These are phyloP conservation scores for Schizopygopsis malacanthus DNA, from an alignment of 2,797 vertebrate genomes.

Conservation along the genomic window DNA sequence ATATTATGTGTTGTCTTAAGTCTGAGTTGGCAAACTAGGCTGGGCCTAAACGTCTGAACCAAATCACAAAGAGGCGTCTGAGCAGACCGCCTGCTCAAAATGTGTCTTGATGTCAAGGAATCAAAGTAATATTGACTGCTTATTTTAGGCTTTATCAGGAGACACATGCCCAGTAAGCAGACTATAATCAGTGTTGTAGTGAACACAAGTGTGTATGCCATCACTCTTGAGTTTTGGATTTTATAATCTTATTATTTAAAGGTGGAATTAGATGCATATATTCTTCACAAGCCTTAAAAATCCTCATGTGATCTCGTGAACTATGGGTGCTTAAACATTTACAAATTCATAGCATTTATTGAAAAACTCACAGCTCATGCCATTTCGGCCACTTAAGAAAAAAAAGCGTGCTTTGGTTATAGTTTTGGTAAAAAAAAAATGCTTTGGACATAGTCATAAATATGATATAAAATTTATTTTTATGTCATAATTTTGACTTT, in stretches of 20 bases:
- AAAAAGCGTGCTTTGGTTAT: not conserved
- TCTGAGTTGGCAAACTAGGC: slow-evolving; percentile 49
- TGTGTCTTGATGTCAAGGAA: not conserved
- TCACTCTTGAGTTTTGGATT: not conserved
- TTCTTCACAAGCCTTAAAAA: slow-evolving; percentile 32
- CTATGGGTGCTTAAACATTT: slow-evolving; percentile 15
- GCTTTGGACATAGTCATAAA: not conserved
- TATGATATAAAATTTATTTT: not conserved
- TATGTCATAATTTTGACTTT: not conserved
- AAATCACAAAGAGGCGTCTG: slow-evolving; percentile 8
- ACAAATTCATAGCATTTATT: not conserved
- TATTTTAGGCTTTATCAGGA: not conserved
- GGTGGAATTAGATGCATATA: not conserved
- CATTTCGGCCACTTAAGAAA: not conserved
- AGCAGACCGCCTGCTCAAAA: not conserved
- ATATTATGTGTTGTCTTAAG: slow-evolving; percentile 55
- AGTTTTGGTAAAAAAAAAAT: not conserved
- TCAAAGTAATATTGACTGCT: not conserved
- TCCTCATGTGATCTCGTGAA: not conserved
- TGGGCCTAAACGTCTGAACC: slow-evolving; percentile 30
- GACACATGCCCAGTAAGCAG: not conserved
- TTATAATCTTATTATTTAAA: not conserved
- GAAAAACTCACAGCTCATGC: not conserved
- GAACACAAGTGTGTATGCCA: not conserved
- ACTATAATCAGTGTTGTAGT: not conserved